phyloP scores from a whole-genome alignment of 2,797 vertebrate species.

The Poeciliopsis turneri region DNA sequence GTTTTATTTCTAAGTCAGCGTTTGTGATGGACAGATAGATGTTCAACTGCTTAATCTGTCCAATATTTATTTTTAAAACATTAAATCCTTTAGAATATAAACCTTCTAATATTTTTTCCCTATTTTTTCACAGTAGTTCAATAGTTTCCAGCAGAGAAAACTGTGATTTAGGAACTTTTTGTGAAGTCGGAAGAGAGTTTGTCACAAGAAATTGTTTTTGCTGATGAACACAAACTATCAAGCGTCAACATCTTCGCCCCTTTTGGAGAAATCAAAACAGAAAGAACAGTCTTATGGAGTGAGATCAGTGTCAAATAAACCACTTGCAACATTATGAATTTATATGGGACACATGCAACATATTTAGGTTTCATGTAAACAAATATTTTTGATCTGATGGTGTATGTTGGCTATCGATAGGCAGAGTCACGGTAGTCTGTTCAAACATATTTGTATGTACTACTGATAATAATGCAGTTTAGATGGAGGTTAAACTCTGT shows the following conservation, averaged over 20 bases:
- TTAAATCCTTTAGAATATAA: background rate
- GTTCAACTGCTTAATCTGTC: background rate
- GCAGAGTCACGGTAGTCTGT: background rate
- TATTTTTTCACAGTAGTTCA: background rate
- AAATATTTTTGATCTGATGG: background rate
- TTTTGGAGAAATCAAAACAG: background rate
- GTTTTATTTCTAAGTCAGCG: background rate
- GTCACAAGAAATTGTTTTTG: background rate
- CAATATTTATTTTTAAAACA: background rate
- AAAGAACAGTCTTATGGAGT: background rate
- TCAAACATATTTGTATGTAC: background rate
- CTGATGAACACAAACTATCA: background rate
- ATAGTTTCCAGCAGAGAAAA: background rate
- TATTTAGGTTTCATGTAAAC: background rate
- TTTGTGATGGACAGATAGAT: background rate
- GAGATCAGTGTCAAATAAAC: no score
- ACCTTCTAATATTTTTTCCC: background rate
- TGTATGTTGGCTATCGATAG: background rate
- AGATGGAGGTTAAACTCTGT: background rate
- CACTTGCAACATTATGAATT: background rate
- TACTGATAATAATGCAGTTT: background rate
- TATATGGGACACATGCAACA: background rate
- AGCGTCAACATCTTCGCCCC: background rate
- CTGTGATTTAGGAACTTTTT: background rate
- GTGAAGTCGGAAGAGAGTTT: background rate